phyloP scores from a whole-genome alignment of 2,113 vertebrate genomes.

The Amazona vittata region DNA sequence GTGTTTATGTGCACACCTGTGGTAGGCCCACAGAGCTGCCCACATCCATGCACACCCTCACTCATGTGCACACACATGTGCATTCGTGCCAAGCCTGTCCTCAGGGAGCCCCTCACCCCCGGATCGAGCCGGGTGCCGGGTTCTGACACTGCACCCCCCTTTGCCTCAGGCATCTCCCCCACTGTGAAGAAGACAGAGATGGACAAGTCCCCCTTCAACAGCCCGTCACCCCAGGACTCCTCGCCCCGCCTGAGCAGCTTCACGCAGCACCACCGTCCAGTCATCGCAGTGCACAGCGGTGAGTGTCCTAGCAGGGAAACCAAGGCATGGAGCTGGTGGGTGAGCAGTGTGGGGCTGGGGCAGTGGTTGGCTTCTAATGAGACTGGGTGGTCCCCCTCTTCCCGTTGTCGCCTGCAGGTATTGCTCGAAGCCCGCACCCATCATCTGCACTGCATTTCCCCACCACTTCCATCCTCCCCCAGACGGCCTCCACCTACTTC shows the following conservation, averaged over 20 bases:
- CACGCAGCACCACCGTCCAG: slow-evolving; percentile 96
- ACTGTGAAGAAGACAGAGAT: slow-evolving; percentile 95
- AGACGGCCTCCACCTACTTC: slow-evolving; percentile 89
- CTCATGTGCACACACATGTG: neutral
- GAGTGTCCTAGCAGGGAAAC: slow-evolving; percentile 33
- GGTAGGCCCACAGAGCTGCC: neutral
- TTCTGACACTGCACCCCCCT: rapidly evolving
- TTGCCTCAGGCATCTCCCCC: slow-evolving; percentile 87
- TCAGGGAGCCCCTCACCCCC: rapidly evolving
- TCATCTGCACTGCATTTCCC: slow-evolving; percentile 94
- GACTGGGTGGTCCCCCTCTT: neutral
- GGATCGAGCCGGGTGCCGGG: rapidly evolving
- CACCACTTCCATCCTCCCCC: slow-evolving; percentile 85
- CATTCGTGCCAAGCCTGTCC: neutral
- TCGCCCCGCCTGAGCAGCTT: slow-evolving; percentile 92
- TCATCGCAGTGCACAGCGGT: slow-evolving; percentile 98
- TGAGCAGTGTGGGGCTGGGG: rapidly evolving
- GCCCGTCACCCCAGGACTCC: slow-evolving; percentile 92
- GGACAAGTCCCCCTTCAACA: slow-evolving; percentile 88
- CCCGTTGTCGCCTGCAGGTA: slow-evolving; percentile 69
- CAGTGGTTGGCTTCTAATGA: neutral
- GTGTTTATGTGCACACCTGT: rapidly evolving
- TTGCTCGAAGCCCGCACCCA: slow-evolving; percentile 90
- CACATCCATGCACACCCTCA: neutral
- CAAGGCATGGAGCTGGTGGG: rapidly evolving